These are phyloP conservation scores for Brachionus rotundiformis DNA, from an alignment of 1,140 invertebrate genomes.

Conservation along the genomic window DNA sequence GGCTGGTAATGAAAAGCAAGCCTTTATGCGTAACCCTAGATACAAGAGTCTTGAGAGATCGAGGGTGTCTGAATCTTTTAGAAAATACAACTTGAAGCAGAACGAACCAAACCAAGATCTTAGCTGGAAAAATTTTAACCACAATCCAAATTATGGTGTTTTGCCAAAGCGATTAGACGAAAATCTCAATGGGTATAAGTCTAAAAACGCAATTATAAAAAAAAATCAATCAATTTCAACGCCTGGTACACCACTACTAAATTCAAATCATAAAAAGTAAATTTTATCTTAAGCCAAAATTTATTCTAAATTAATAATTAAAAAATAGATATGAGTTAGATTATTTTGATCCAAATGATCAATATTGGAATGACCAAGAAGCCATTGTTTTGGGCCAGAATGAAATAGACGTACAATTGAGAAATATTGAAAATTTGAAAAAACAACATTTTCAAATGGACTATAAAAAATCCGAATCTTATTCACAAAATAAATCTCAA, in stretches of 20 bases:
- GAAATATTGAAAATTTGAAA: constrained; percentile 37
- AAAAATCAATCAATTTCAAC: constrained; percentile 20
- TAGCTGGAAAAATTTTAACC: constrained; percentile 9
- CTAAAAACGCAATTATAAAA: not conserved
- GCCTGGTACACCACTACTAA: not conserved
- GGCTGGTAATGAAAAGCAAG: not conserved
- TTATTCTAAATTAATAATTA: not conserved
- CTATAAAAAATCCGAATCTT: not conserved
- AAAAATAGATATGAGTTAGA: not conserved
- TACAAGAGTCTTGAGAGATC: constrained; percentile 31
- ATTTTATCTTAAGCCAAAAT: not conserved
- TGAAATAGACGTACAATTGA: constrained; percentile 25
- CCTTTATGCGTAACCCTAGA: not conserved
- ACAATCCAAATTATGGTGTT: constrained; percentile 2
- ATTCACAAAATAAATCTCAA: not conserved
- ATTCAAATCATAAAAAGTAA: constrained; percentile 35
- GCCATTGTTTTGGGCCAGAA: not conserved
- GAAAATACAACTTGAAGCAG: not conserved
- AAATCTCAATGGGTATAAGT: not conserved
- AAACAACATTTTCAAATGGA: constrained; percentile 4
- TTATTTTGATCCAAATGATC: not conserved
- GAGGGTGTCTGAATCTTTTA: not conserved
- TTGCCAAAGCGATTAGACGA: not conserved
- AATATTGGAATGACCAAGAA: not conserved
- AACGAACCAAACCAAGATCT: not conserved